Evolutionary conservation across 2,888 invertebrate genomes (phyloP), one percentile per base, ranked within the genome.

Genomic region (Ormyrus nitidulus): DNA sequence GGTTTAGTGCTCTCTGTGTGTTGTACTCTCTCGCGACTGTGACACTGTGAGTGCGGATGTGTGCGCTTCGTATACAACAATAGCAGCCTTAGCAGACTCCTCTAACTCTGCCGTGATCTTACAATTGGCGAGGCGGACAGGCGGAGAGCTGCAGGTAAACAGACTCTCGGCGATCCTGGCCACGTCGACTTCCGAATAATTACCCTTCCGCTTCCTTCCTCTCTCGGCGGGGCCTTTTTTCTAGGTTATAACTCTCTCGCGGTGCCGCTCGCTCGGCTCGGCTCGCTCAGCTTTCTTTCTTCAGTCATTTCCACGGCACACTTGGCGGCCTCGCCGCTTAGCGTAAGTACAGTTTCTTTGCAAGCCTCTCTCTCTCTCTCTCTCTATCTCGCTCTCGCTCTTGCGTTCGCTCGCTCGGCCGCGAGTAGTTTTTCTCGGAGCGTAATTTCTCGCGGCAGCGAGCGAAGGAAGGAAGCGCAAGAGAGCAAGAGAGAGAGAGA

Each of bases 221-320:
- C 64, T 13, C 64, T 73, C 10, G 6, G 48, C 5, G 34, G 8
- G 34, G 6, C 46, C 9, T n/a, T 13, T 71, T 78, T 78, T 78
- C 51, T 78, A 72, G 78, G 78, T 78, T 78, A 78, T 78, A 78
- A 71, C 62, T 70, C 54, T 54, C 64, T 56, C 62, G 6, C 8
- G 11, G 9, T 13, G 59, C 48, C 51, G n/a, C 46, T 51, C 19
- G 48, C 65, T 74, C 48, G 44, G 53, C 56, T 56, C 19, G 34
- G 0, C n/a, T 58, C 58, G 5, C 46, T 61, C n/a, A 7, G 56
- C n/a, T 6, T 44, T 19, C 59, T 13, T 49, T n/a, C 6, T 34
- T 58, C 49, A 51, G 11, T 58, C 3, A 58, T 74, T 56, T 65
- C 48, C 49, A 54, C 46, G 59, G 56, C 73, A 48, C 54, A 13